These are phyloP conservation scores for Pogonus chalceus DNA, from an alignment of 1,140 invertebrate species.

Conservation along the genomic window DNA sequence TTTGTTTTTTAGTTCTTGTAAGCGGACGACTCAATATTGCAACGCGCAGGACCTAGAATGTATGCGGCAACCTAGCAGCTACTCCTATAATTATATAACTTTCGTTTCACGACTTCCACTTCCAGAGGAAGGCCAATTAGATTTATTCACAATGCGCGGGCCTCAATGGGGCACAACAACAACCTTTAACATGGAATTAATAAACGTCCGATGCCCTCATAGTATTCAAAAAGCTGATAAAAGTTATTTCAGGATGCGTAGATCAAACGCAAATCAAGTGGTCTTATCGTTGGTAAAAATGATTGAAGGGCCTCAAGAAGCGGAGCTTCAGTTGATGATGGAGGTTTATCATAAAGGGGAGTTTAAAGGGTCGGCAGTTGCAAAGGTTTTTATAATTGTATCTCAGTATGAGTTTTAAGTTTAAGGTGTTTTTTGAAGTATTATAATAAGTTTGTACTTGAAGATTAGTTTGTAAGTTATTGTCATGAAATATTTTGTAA, in stretches of 20 bases:
- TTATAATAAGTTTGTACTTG: too few relatives aligned
- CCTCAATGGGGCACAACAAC: slow-evolving; percentile 56
- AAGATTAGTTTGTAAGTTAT: too few relatives aligned
- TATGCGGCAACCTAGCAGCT: slow-evolving; percentile 64
- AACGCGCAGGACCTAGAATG: slow-evolving; percentile 57
- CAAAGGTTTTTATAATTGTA: background rate
- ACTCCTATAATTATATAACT: slow-evolving; percentile 85
- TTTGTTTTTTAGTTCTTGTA: slow-evolving; percentile 64
- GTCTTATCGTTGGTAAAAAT: slow-evolving; percentile 59
- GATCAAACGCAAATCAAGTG: slow-evolving; percentile 34
- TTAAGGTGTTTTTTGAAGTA: too few relatives aligned
- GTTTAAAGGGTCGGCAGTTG: background rate
- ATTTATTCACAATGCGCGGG: slow-evolving; percentile 81
- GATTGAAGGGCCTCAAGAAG: slow-evolving; percentile 78
- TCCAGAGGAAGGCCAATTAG: slow-evolving; percentile 51
- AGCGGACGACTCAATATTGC: slow-evolving; percentile 56
- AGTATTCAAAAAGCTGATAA: slow-evolving; percentile 50
- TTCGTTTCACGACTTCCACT: slow-evolving; percentile 76
- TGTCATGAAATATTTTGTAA: too few relatives aligned
- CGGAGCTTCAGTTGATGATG: slow-evolving; percentile 79
- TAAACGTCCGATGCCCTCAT: slow-evolving; percentile 48
- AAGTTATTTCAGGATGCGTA: slow-evolving; percentile 46
- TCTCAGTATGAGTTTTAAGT: slow-evolving; percentile 13
- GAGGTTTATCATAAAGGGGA: slow-evolving; percentile 57
- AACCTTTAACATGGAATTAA: slow-evolving; percentile 64